Percentiles rank a stretch among this genome's conserved stretches.
Conservation (phyloP, 2,113 vertebrate species). For the Dromaius novaehollandiae region DNA sequence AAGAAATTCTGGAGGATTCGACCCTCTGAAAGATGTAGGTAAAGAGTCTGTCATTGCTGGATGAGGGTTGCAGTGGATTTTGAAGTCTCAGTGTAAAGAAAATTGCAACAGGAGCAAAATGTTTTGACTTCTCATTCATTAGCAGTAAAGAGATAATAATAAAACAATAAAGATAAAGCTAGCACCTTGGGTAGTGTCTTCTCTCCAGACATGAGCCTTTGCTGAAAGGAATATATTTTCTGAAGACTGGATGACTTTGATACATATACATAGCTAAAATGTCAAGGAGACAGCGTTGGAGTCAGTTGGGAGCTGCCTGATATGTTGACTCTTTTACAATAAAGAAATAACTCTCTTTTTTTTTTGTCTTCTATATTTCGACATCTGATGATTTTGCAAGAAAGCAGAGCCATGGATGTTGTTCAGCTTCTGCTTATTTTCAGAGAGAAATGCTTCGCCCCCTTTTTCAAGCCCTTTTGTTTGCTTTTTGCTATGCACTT, state of each 20-base stretch:
- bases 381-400: conserved; percentile 3
- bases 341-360: not conserved
- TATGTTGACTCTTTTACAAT: not conserved
- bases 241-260: not conserved
- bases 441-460: not conserved
- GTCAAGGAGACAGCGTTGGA: not conserved
- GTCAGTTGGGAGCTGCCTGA: not conserved
- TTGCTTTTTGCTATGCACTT: not conserved
- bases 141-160: not conserved
- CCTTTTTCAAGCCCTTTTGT: conserved; percentile 5
- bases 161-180: not conserved
- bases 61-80: not conserved
- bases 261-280: not conserved
- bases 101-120: not conserved
- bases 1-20: not conserved
- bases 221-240: not conserved
- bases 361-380: not conserved
- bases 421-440: not conserved
- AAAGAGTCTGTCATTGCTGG: not conserved
- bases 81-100: not conserved
- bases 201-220: not conserved
- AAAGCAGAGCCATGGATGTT: not conserved
- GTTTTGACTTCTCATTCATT: not conserved
- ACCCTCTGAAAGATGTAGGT: not conserved
- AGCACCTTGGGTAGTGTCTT: not conserved